These are phyloP conservation scores for Festucalex cinctus DNA, from an alignment of 2,113 vertebrate genomes.

Conservation along the genomic window DNA sequence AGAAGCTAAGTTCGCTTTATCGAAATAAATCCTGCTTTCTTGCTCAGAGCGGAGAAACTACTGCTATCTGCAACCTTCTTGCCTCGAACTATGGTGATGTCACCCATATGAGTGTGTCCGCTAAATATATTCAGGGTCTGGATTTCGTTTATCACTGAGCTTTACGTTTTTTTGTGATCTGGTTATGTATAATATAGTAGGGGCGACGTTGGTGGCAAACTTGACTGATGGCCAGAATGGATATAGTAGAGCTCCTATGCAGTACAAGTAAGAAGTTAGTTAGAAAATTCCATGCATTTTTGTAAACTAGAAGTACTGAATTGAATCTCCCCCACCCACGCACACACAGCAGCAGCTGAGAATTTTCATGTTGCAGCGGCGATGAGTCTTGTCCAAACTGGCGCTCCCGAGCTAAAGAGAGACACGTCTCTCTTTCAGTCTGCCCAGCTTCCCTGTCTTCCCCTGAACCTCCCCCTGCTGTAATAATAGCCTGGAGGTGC, in stretches of 20 bases:
- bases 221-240: too few species aligned
- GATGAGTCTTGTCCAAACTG: conserved; percentile 42
- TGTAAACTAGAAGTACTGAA: neutral
- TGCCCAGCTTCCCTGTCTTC: conserved; percentile 6
- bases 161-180: too few species aligned
- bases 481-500: conserved; percentile 66
- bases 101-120: too few species aligned
- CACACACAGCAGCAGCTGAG: conserved; percentile 61
- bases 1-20: too few species aligned
- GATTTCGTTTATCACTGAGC: too few species aligned
- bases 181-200: too few species aligned
- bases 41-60: too few species aligned
- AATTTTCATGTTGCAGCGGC: conserved; percentile 47
- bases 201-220: too few species aligned
- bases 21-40: too few species aligned
- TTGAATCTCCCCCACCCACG: neutral
- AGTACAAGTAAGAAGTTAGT: neutral
- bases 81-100: too few species aligned
- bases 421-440: conserved; percentile 35
- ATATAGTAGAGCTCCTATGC: neutral
- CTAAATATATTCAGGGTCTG: too few species aligned
- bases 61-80: too few species aligned
- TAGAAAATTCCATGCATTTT: neutral
- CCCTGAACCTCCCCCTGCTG: conserved; percentile 31
- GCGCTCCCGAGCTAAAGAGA: conserved; percentile 55